Percentiles rank a stretch among this genome's conserved stretches.
phyloP scores from a whole-genome alignment of 2,797 vertebrate species.

The Amphiprion clarkii region DNA sequence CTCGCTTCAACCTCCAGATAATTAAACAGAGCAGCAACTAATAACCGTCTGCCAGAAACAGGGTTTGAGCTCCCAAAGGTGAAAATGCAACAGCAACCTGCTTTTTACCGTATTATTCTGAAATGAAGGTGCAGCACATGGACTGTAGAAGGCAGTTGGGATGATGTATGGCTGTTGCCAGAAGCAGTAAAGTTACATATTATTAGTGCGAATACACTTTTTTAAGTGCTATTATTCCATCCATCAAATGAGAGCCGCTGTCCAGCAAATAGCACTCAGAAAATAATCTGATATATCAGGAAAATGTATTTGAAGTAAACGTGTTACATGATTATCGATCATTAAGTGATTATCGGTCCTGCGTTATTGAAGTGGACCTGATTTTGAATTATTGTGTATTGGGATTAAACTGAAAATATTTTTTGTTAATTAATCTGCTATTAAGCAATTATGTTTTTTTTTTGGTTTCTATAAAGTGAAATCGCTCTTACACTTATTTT shows the following conservation, averaged over 20 bases:
- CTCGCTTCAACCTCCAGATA: constrained; percentile 6
- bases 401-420: too few species aligned
- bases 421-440: too few species aligned
- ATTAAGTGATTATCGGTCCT: too few species aligned
- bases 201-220: background rate
- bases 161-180: background rate
- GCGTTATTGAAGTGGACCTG: too few species aligned
- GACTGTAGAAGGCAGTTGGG: background rate
- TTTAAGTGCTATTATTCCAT: background rate
- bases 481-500: too few species aligned
- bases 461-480: too few species aligned
- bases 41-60: background rate
- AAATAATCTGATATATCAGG: background rate
- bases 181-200: background rate
- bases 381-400: too few species aligned
- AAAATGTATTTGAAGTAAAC: background rate
- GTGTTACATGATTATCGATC: background rate
- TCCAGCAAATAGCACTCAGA: background rate
- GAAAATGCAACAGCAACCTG: background rate
- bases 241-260: background rate
- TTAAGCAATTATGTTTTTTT: too few species aligned
- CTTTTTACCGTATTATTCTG: background rate
- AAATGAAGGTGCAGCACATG: background rate
- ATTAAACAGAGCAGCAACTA: constrained; percentile 5
- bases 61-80: background rate